Evolutionary conservation across 2,797 vertebrate species (phyloP).

Genomic region (Melanogrammus aeglefinus): DNA sequence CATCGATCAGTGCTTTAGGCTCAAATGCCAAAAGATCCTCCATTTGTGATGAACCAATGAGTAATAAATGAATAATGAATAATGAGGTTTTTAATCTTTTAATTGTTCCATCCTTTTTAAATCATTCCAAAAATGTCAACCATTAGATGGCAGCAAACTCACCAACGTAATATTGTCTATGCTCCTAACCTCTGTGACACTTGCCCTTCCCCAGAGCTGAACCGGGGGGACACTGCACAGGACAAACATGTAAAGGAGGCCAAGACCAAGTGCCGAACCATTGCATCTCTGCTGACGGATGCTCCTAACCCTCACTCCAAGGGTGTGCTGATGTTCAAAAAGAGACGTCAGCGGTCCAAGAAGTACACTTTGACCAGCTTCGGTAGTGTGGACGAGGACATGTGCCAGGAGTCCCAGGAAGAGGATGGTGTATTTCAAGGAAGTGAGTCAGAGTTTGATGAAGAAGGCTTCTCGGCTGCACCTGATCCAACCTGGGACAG

Average conservation of each 20-base stretch:
- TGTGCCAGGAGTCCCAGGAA: conserved; percentile 80
- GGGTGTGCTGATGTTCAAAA: conserved; percentile 99
- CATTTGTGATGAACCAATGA: neutral
- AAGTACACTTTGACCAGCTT: conserved; percentile 97
- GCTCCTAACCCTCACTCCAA: conserved; percentile 98
- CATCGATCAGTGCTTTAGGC: neutral
- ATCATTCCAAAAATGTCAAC: neutral
- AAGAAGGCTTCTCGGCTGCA: conserved; percentile 89
- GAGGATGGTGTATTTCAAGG: conserved; percentile 90
- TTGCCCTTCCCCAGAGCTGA: conserved; percentile 81
- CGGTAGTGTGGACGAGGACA: conserved; percentile 89
- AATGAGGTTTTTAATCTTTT: neutral
- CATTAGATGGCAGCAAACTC: neutral
- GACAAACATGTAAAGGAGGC: conserved; percentile 97
- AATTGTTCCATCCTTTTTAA: too few relatives aligned
- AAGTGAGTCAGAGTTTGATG: conserved; percentile 97
- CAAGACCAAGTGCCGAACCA: conserved; percentile 94
- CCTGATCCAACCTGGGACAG: conserved; percentile 95
- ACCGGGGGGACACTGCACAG: conserved; percentile 86
- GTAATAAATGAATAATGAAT: neutral
- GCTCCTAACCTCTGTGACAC: conserved; percentile 51
- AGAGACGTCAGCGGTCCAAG: conserved; percentile 94
- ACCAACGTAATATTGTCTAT: neutral
- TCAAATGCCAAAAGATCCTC: neutral
- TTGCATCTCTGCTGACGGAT: conserved; percentile 92